These are phyloP conservation scores for Diarsia mendica DNA, from an alignment of 2,888 invertebrate species.

Conservation along the genomic window DNA sequence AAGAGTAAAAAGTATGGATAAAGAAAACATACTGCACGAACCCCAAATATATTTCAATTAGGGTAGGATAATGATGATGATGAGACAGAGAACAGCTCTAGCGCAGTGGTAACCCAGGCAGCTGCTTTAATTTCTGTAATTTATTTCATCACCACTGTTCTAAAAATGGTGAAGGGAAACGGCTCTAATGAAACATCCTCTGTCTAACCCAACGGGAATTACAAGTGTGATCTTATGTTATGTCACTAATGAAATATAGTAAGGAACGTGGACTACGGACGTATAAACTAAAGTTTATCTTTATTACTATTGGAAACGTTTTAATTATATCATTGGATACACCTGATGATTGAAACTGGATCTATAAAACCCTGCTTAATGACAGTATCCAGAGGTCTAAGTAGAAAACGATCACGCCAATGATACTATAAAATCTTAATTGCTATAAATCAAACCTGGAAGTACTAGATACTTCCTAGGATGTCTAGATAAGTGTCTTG, in stretches of 20 bases:
- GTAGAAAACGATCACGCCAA: constrained; percentile 25
- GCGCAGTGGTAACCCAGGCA: too few relatives aligned
- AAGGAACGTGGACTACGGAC: not conserved
- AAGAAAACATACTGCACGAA: too few relatives aligned
- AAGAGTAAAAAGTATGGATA: too few relatives aligned
- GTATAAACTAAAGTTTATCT: not conserved
- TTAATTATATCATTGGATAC: constrained; percentile 13
- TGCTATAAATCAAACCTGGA: constrained; percentile 38
- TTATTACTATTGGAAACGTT: not conserved
- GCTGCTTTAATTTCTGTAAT: not conserved
- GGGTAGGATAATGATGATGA: too few relatives aligned
- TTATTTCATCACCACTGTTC: not conserved
- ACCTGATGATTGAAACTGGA: constrained; percentile 23
- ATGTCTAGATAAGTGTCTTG: not conserved
- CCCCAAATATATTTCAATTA: too few relatives aligned
- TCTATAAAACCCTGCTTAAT: constrained; percentile 31
- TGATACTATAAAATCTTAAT: constrained; percentile 41
- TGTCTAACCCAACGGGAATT: too few relatives aligned
- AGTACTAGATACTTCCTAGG: not conserved
- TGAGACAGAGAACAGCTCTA: too few relatives aligned
- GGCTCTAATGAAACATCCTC: too few relatives aligned
- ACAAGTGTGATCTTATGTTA: too few relatives aligned
- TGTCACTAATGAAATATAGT: too few relatives aligned
- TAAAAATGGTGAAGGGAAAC: too few relatives aligned
- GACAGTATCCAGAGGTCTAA: constrained; percentile 19